Evolutionary conservation across 2,888 invertebrate species (phyloP), one percentile per base, ranked within the genome.

Genomic region (Meloe dianella): DNA sequence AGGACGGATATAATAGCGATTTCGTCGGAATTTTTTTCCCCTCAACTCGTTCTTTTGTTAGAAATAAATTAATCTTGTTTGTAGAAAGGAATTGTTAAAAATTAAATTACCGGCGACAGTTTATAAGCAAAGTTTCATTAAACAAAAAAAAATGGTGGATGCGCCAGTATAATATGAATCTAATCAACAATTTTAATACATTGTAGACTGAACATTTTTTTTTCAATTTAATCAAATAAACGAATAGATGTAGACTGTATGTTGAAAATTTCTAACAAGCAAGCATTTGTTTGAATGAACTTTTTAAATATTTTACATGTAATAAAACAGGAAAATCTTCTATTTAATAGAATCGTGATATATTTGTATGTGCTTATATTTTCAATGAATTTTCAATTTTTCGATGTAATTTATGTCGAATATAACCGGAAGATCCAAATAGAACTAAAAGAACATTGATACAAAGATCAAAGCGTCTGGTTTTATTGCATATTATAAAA

Each of bases 291-390:
- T 54, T 54, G 54, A 10, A 54, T 14, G 14, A 22, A 24, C 24
- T 24, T 10, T 14, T 12, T 12, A 54, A 24, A 24, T 54, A 54
- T 5, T 54, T 54, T 54, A 12, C 22, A 54, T 24, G 54, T 24
- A 12, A 12, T 12, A 54, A 54, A 24, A 24, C 1, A 4, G 14
- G 12, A 51, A n/a, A 51, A 51, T 51, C 20, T 8, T 20, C 51
- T 20, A 47, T 47, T 12, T 24, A 54, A 54, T 54, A 54, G 24
- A 54, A 54, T 47, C 20, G 9, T 54, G 54, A 54, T 54, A 24
- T 54, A 54, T 54, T 54, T 54, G 12, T 14, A 12, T 24, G 12
- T 54, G 12, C 54, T 24, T 24, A 54, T 54, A 24, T 24, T 24
- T 24, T 20, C 17, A 47, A 47, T 9, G 20, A 47, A 20, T 3